Evolutionary conservation across 2,888 invertebrate species (phyloP), one percentile per base, ranked within the genome.

Genomic region (Ormia ochracea): DNA sequence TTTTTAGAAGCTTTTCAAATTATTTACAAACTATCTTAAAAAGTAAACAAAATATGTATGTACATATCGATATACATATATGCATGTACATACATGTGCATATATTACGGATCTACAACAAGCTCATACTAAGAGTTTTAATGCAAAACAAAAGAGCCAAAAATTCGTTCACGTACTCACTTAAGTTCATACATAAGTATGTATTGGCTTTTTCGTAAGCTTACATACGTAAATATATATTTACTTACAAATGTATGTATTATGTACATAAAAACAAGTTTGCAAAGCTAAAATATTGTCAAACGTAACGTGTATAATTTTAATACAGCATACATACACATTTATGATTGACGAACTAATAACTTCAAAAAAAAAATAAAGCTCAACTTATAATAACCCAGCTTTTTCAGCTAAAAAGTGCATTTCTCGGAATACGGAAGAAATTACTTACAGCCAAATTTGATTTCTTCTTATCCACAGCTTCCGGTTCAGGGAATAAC

Each of bases 371-470:
- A 10, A 9, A 19, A 52, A 28, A 1, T 28, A 52, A 52, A 28
- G 17, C 5, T 52, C 9, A 23, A 9, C 21, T 58, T 36, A 21
- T 36, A 1, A 38, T 14, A 9, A 23, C 4, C n/a, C 10, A 26
- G 10, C 10, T 17, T 36, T 36, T 26, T 17, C 26, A 9, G 21
- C 1, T 48, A 36, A 26, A 43, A 45, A 23, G 10, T 7, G 7
- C 41, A 45, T 43, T 43, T 54, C 26, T 28, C 12, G 12, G 50
- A 26, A 65, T 19, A 38, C n/a, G 26, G 28, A 17, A 36, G 17
- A 41, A n/a, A n/a, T n/a, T 41, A 82, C 86, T 86, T 83, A 88
- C 89, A 73, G 77, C 83, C 21, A 86, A 78, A 83, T 89, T 88
- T 7, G 83, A 82, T 83, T 87, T 88, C 23, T 82, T 83, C 81